These are phyloP conservation scores for Drosophila setifemur DNA, from an alignment of 1,140 invertebrate genomes.

Conservation along the genomic window DNA sequence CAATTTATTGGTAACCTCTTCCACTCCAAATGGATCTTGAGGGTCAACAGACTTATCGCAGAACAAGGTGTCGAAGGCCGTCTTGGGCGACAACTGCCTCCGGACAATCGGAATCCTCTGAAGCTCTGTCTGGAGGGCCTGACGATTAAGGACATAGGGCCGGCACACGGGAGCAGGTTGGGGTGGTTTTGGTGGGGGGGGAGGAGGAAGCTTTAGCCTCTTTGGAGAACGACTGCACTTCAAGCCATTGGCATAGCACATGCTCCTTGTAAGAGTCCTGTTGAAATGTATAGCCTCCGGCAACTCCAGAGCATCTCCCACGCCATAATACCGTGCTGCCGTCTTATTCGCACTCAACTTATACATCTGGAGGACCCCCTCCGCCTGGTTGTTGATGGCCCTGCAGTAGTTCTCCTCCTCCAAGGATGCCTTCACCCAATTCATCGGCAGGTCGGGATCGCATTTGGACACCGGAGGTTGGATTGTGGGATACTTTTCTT, in stretches of 20 bases:
- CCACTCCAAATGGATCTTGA: background rate
- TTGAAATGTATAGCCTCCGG: conserved; percentile 24
- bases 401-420: conserved; percentile 19
- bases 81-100: conserved; percentile 4
- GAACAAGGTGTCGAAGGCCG: background rate
- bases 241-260: background rate
- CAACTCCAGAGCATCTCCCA: background rate
- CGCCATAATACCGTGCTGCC: conserved; percentile 32
- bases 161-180: background rate
- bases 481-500: conserved; percentile 43
- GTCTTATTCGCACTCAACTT: conserved; percentile 26
- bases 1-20: background rate
- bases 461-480: conserved; percentile 45
- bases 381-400: background rate
- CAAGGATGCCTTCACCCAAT: conserved; percentile 11
- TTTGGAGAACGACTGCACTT: too few species aligned
- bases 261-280: background rate
- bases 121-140: conserved; percentile 2
- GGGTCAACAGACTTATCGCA: conserved; percentile 6
- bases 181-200: background rate
- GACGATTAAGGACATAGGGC: conserved; percentile 36
- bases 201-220: background rate
- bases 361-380: conserved; percentile 41
- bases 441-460: background rate
- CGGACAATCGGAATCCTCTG: conserved; percentile 30